Base-by-base conservation (phyloP, 2,888 invertebrate species). In the Cryptus armator region DNA sequence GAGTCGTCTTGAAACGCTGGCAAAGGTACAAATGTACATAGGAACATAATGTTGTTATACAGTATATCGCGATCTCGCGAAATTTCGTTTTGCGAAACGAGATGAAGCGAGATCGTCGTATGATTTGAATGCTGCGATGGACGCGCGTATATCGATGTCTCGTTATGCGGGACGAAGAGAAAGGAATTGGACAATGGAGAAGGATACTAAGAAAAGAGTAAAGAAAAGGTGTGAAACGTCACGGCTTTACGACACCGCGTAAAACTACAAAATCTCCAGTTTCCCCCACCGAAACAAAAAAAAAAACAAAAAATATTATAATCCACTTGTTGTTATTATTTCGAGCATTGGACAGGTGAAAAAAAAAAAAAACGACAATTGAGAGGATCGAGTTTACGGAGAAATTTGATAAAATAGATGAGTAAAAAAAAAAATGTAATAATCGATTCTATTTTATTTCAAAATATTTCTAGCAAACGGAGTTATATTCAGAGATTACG, bases 21-120 rank as follows among this genome's bases (percentile, higher is more conserved):
- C 91, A 90, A 93, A 92, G 93, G 93, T 93, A 93, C 93, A 93
- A 93, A 93, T 93, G 93, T 93, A 93, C 93, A 93, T 93, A 93
- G 90, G 89, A 91, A 88, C 90, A 91, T 90, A 90, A 87, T 91
- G 89, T 93, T 93, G 91, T 92, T 93, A 91, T 92, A 86, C 86
- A 81, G 75, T 90, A 92, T 87, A 88, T 87, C 88, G 87, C 88
- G 88, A 87, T 88, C 87, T 89, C 89, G 87, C 76, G 72, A 72
- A 80, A 77, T 62, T 53, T 67, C 66, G 66, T 78, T 78, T 62
- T 51, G 67, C 68, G 67, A 59, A 56, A 67, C 56, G 56, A 9
- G 9, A 77, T 46, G 51, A 66, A 10, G 51, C 24, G 44, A 75
- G 72, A 74, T 74, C 78, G 74, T 77, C 78, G 74, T 78, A 84